Evolutionary conservation across 2,888 invertebrate species (phyloP).

Genomic region (Liodrosophila aerea): DNA sequence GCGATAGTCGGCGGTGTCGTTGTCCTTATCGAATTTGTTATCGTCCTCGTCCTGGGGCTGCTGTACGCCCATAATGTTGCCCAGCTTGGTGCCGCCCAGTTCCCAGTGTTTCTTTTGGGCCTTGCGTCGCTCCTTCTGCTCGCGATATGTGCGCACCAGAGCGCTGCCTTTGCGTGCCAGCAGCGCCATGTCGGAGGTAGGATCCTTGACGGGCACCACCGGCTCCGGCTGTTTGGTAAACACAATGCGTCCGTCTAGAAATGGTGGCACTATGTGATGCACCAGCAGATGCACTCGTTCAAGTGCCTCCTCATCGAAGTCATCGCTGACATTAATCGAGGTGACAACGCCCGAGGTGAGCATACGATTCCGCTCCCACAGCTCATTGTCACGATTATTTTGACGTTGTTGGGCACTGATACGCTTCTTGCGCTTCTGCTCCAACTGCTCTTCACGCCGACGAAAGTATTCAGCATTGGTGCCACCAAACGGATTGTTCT

Average conservation of each 20-base stretch:
- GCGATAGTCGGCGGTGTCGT: conserved; percentile 92
- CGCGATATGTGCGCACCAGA: conserved; percentile 94
- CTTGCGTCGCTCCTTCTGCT: conserved; percentile 97
- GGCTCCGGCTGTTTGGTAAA: conserved; percentile 99
- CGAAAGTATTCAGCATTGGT: conserved; percentile 95
- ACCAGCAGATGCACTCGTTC: conserved; percentile 97
- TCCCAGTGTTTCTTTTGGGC: conserved; percentile 99
- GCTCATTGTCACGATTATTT: conserved; percentile 98
- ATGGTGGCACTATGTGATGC: conserved; percentile 99
- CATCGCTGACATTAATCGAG: conserved; percentile 93
- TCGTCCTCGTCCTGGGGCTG: conserved; percentile 91
- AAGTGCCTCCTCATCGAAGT: conserved; percentile 97
- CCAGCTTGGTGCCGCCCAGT: conserved; percentile 93
- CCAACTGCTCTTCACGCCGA: conserved; percentile 95
- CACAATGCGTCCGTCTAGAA: conserved; percentile 98
- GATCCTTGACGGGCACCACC: conserved; percentile 97
- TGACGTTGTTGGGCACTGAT: conserved; percentile 98
- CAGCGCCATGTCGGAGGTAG: conserved; percentile 98
- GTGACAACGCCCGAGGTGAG: conserved; percentile 96
- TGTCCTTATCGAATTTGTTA: conserved; percentile 85
- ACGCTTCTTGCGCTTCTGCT: conserved; percentile 93
- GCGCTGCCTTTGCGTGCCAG: conserved; percentile 96
- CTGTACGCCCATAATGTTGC: conserved; percentile 97
- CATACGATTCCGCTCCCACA: conserved; percentile 99
- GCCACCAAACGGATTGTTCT: conserved; percentile 95